Evolutionary conservation across 2,888 invertebrate genomes (phyloP), one percentile per base, ranked within the genome.

Genomic region (Eupithecia insigniata): DNA sequence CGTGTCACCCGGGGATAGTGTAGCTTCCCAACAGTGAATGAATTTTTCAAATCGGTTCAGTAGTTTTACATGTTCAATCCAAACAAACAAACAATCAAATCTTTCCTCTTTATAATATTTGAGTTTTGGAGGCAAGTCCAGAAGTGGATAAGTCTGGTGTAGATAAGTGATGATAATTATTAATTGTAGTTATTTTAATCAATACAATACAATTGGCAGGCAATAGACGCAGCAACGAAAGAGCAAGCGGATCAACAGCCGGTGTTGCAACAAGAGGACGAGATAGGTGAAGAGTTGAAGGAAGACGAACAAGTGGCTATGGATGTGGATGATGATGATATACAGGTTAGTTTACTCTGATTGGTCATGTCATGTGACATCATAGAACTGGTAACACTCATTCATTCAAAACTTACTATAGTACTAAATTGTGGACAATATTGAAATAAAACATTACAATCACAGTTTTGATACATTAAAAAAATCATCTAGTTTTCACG

Each of bases 201-300:
- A 79, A n/a, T n/a, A n/a, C n/a, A n/a, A n/a, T 6, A 28, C 30
- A 58, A n/a, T 46, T 75, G 67, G 22, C 46, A 95, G 95, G 95
- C 96, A 2, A 87, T 97, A 78, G 97, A 97, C 80, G 96, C 96
- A 67, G 97, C 97, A 0, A 97, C 97, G 0, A 96, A 97, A 87
- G 98, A 98, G 78, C 98, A 99, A 90, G 97, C 97, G 51, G 95
- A 97, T 79, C 89, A 95, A 78, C 96, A 96, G 79, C 95, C 96
- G 58, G 88, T 84, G 0, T 86, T 96, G 8, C 95, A 95, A n/a
- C 95, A 96, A 74, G 93, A 95, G 73, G 93, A 95, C 60, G 95
- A 96, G 32, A 95, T 96, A 71, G 94, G 96, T 51, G 95, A 95
- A 14, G 92, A 95, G 66, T 82, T 94, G 10, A 93, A 95, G 18